Percentiles rank a stretch among this genome's conserved stretches.
Evolutionary conservation across 2,113 vertebrate genomes (phyloP).

Genomic region (Myotis yumanensis): DNA sequence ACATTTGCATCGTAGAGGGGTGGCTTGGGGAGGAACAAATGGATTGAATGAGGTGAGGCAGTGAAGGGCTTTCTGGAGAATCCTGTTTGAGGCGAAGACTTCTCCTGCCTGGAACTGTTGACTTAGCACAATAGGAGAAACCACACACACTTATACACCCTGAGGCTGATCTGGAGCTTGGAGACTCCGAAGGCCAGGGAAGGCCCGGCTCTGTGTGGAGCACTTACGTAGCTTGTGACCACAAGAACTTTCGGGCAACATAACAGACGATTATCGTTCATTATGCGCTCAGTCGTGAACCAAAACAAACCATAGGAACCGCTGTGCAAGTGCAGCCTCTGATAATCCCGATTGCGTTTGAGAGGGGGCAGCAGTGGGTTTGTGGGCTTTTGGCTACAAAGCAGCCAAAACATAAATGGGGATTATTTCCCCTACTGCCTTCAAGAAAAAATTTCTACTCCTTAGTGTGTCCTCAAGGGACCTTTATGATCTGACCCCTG

Average conservation of each 20-base stretch:
- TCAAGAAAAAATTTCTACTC: neutral
- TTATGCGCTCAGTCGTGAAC: constrained; percentile 51
- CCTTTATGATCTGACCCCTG: neutral
- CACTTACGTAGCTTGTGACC: constrained; percentile 53
- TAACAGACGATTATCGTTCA: constrained; percentile 62
- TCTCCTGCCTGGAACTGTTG: constrained; percentile 12
- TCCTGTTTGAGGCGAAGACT: neutral
- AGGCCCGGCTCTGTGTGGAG: neutral
- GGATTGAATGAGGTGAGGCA: neutral
- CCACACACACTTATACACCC: neutral
- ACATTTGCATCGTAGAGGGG: neutral
- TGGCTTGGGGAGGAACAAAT: neutral
- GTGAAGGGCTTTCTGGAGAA: constrained; percentile 19
- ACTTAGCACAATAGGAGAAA: constrained; percentile 42
- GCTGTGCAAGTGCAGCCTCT: neutral
- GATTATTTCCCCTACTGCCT: neutral
- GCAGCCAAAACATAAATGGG: neutral
- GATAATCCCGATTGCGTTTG: neutral
- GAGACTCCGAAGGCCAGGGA: neutral
- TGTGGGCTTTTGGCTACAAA: neutral
- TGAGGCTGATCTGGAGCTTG: neutral
- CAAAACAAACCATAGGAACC: constrained; percentile 51
- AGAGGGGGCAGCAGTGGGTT: neutral
- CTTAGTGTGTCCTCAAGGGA: neutral
- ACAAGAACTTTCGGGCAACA: constrained; percentile 45